These are phyloP conservation scores for Microctenopoma lineatum DNA, from an alignment of 2,797 vertebrate species.

Conservation along the genomic window DNA sequence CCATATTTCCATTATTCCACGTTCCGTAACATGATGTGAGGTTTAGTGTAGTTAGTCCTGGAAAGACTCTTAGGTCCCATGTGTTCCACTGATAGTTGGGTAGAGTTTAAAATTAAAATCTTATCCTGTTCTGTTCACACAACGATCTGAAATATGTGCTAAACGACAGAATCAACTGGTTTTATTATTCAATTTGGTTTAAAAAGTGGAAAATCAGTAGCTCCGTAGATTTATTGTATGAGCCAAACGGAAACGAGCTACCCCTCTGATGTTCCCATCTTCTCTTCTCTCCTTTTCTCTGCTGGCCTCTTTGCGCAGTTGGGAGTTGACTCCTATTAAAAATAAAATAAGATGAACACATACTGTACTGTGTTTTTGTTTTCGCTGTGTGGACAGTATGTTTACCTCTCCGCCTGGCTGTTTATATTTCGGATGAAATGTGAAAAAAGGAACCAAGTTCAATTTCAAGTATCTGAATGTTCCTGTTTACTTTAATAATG, in stretches of 20 bases:
- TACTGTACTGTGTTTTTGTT: conserved; percentile 17
- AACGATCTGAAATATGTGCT: conserved; percentile 14
- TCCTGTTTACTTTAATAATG: conserved; percentile 5
- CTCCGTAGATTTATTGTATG: conserved; percentile 12
- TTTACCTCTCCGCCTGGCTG: background rate
- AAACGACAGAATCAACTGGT: background rate
- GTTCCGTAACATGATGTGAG: no score
- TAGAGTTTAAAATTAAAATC: background rate
- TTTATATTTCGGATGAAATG: conserved; percentile 6
- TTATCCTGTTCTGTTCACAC: background rate
- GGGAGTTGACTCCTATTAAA: conserved; percentile 18
- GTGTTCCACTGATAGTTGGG: background rate
- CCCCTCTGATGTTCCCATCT: background rate
- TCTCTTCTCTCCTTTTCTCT: background rate
- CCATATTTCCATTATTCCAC: background rate
- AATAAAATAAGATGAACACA: conserved; percentile 19
- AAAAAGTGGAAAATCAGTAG: conserved; percentile 6
- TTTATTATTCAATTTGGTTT: conserved; percentile 13
- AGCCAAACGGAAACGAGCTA: conserved; percentile 15
- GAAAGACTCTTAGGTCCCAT: background rate
- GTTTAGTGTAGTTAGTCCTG: no score
- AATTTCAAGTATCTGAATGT: background rate
- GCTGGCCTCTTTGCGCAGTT: background rate
- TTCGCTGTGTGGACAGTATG: conserved; percentile 3
- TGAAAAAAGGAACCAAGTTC: background rate